Conservation (phyloP, 53 echinoderm and acorn worm species). For the Paelopatides confundens region DNA sequence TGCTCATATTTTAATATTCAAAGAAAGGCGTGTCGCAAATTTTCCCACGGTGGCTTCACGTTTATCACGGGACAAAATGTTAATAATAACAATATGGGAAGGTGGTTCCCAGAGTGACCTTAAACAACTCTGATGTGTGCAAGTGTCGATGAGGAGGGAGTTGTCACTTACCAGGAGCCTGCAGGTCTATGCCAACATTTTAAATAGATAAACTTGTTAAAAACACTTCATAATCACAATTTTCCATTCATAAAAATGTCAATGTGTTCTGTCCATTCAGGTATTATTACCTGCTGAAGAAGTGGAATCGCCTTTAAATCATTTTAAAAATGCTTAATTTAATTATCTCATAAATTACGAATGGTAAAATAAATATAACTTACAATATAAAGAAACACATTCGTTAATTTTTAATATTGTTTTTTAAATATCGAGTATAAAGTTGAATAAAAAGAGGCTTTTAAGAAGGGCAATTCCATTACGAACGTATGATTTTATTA, state of each 20-base stretch:
- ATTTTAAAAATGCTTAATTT: too few relatives aligned
- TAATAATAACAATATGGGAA: neutral
- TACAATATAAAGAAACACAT: too few relatives aligned
- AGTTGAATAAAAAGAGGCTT: too few relatives aligned
- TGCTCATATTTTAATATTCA: slow-evolving; percentile 28
- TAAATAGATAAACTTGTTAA: slow-evolving; percentile 33
- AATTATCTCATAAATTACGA: too few relatives aligned
- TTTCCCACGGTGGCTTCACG: slow-evolving; percentile 29
- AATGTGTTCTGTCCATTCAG: slow-evolving; percentile 7
- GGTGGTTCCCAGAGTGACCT: slow-evolving; percentile 24
- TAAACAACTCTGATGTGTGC: neutral
- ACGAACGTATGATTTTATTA: too few relatives aligned
- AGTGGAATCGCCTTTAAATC: neutral
- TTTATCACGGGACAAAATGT: neutral
- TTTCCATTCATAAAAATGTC: neutral
- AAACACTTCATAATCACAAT: slow-evolving; percentile 10
- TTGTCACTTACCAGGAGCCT: slow-evolving; percentile 15
- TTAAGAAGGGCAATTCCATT: too few relatives aligned
- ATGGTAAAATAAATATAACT: too few relatives aligned
- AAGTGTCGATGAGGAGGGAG: slow-evolving; percentile 17
- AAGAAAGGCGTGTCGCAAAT: slow-evolving; percentile 26
- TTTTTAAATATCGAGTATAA: too few relatives aligned
- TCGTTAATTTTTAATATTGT: too few relatives aligned
- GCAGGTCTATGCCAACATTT: slow-evolving; percentile 20
- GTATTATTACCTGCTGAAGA: neutral